phyloP scores from a whole-genome alignment of 2,888 invertebrate genomes.

The Eulithis testata region DNA sequence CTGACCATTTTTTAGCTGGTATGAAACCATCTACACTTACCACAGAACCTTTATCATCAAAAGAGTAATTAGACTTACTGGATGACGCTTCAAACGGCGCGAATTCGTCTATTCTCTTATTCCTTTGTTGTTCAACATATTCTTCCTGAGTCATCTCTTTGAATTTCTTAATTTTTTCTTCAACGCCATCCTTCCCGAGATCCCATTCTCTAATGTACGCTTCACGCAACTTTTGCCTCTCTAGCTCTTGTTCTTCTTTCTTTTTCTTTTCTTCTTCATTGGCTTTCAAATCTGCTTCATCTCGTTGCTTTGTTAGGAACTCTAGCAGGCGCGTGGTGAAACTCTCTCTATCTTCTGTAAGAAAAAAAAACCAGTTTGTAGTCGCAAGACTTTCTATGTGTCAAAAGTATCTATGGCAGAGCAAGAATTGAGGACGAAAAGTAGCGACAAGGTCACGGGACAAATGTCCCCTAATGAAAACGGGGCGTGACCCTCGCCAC shows the following conservation, averaged over 20 bases:
- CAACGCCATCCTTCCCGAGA: constrained; percentile 87
- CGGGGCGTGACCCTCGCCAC: no score
- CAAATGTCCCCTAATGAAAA: no score
- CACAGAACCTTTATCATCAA: constrained; percentile 65
- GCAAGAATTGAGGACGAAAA: no score
- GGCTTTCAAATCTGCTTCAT: constrained; percentile 75
- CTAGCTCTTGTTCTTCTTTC: constrained; percentile 75
- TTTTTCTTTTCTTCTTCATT: constrained; percentile 68
- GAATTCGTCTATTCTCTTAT: constrained; percentile 90
- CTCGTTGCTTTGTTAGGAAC: constrained; percentile 78
- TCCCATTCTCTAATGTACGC: constrained; percentile 89
- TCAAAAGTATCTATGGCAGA: no score
- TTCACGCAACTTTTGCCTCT: constrained; percentile 79
- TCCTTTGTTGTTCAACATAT: constrained; percentile 90
- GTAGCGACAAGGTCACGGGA: no score
- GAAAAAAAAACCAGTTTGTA: constrained; percentile 4
- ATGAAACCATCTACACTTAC: constrained; percentile 39
- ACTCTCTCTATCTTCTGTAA: constrained; percentile 72
- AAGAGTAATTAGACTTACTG: constrained; percentile 52
- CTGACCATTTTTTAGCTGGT: constrained; percentile 65
- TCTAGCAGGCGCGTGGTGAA: constrained; percentile 72
- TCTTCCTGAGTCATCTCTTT: constrained; percentile 89
- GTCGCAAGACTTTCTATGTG: not conserved
- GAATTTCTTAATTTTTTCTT: constrained; percentile 73
- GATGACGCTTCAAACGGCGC: constrained; percentile 85